Evolutionary conservation across 37 sponge, comb jelly and placozoan species (phyloP).

Genomic region (Hexactinellida sp.): DNA sequence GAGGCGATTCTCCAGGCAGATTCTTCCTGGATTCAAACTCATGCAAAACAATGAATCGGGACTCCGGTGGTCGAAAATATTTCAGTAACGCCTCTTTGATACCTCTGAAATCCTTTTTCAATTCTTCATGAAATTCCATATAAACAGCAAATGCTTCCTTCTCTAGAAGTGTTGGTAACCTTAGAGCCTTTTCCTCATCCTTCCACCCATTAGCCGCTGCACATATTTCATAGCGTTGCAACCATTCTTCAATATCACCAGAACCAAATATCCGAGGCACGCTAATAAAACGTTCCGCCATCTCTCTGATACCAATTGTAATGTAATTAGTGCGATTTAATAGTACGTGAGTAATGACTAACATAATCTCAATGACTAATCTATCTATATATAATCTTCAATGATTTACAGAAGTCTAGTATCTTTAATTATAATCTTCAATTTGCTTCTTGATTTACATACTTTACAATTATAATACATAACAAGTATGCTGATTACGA

Average conservation of each 20-base stretch:
- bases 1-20: too few species aligned
- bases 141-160: not conserved
- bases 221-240: constrained; percentile 7
- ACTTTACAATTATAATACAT: too few species aligned
- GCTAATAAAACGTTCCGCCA: not conserved
- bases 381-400: not conserved
- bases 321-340: not conserved
- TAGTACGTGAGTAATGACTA: not conserved
- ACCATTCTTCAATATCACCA: not conserved
- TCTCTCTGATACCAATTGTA: constrained; percentile 15
- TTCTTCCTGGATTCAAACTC: not conserved
- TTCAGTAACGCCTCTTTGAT: not conserved
- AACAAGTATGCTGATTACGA: too few species aligned
- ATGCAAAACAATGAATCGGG: not conserved
- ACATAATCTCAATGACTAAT: not conserved
- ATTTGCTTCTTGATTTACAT: too few species aligned
- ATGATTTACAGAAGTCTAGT: not conserved
- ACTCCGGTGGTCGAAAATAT: not conserved
- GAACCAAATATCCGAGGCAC: not conserved
- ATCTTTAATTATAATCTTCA: too few species aligned
- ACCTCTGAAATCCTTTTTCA: not conserved
- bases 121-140: not conserved
- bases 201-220: not conserved
- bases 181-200: constrained; percentile 1
- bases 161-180: not conserved